These are phyloP conservation scores for Anolis carolinensis DNA, from an alignment of 2,113 vertebrate species.

Conservation along the genomic window DNA sequence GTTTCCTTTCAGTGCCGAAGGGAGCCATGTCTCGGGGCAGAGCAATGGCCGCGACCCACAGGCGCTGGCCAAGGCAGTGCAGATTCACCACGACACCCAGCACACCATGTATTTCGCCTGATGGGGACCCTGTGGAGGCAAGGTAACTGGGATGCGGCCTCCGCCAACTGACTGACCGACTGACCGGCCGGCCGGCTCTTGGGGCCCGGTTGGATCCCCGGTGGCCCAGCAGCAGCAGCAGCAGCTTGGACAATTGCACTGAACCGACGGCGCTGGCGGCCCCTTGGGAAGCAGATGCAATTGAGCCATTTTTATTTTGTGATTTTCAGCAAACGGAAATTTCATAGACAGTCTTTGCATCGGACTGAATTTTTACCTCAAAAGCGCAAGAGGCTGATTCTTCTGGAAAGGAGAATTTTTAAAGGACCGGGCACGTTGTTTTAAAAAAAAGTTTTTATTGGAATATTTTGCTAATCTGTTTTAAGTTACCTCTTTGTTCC, in stretches of 20 bases:
- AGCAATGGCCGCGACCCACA: constrained; percentile 97
- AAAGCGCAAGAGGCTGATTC: constrained; percentile 73
- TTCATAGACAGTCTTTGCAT: constrained; percentile 80
- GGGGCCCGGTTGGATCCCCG: constrained; percentile 71
- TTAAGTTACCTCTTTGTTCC: constrained; percentile 71
- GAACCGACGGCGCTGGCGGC: constrained; percentile 73
- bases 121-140: constrained; percentile 67
- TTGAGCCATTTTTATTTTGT: constrained; percentile 94
- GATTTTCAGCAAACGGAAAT: constrained; percentile 72
- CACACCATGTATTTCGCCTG: constrained; percentile 99
- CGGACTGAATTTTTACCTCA: constrained; percentile 89
- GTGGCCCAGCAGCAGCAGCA: constrained; percentile 93
- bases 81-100: constrained; percentile 99
- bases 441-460: constrained; percentile 72
- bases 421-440: constrained; percentile 74
- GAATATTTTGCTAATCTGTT: constrained; percentile 80
- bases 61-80: constrained; percentile 96
- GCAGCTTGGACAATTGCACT: constrained; percentile 87
- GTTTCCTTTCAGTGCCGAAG: constrained; percentile 87
- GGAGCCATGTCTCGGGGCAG: constrained; percentile 97
- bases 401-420: constrained; percentile 74
- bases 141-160: constrained; percentile 34
- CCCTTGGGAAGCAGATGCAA: constrained; percentile 81
- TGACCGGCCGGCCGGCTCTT: neutral
- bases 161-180: constrained; percentile 47